Conservation (phyloP, 2,797 vertebrate genomes). For the Neosilurus mollespiculum region DNA sequence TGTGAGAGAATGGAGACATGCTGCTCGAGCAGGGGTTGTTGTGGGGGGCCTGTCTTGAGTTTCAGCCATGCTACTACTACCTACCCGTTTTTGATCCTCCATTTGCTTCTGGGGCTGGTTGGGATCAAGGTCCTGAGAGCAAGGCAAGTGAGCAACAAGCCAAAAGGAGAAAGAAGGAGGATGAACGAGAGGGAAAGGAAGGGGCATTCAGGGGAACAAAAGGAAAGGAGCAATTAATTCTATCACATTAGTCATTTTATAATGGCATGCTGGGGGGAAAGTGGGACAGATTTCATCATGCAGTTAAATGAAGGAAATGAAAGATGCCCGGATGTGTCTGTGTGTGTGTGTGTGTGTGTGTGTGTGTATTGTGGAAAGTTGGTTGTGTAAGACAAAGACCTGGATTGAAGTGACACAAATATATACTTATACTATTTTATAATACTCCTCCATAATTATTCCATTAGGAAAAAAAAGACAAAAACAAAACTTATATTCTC, state of each 20-base stretch:
- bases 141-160: conserved; percentile 75
- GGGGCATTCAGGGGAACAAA: conserved; percentile 53
- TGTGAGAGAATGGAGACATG: conserved; percentile 22
- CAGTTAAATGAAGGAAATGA: conserved; percentile 66
- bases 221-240: conserved; percentile 68
- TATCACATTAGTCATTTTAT: conserved; percentile 72
- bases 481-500: neutral
- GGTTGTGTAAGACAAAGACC: conserved; percentile 43
- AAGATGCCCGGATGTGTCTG: neutral
- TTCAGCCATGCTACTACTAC: conserved; percentile 66
- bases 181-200: conserved; percentile 46
- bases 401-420: neutral
- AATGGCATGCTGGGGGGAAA: conserved; percentile 64
- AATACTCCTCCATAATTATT: neutral
- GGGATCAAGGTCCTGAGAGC: conserved; percentile 92
- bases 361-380: conserved; percentile 44
- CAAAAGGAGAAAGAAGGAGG: conserved; percentile 54
- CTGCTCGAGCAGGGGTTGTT: neutral
- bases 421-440: neutral
- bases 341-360: conserved; percentile 19
- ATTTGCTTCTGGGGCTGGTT: conserved; percentile 93
- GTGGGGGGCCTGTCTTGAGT: neutral
- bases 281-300: conserved; percentile 66
- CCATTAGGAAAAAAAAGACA: neutral
- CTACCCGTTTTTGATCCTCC: conserved; percentile 98